A percentile compares a stretch with the other conserved stretches of the same genome.
These are phyloP conservation scores for Crypturellus tataupa DNA, from an alignment of 2,797 vertebrate genomes.

Conservation along the genomic window DNA sequence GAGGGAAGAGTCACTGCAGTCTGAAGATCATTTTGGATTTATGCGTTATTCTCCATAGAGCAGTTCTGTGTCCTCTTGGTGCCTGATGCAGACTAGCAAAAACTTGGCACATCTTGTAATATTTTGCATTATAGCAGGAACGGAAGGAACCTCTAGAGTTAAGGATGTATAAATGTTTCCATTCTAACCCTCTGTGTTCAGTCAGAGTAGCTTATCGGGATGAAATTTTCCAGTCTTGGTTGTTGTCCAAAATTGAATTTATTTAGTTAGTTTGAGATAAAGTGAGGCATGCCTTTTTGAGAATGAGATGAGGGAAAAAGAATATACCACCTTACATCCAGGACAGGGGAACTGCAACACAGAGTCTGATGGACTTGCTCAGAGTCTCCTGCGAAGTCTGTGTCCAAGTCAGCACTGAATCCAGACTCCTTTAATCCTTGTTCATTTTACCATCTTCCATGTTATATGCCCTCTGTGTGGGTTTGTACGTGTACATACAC, in stretches of 20 bases:
- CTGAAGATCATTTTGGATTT: conserved; percentile 14
- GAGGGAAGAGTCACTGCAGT: conserved; percentile 46
- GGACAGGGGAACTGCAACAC: rapidly evolving
- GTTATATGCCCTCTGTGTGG: not conserved
- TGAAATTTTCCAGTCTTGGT: conserved; percentile 51
- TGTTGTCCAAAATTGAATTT: conserved; percentile 35
- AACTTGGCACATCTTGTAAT: conserved; percentile 38
- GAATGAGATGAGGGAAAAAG: not conserved
- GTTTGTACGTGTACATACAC: not conserved
- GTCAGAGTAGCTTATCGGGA: conserved; percentile 27
- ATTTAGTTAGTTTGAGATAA: conserved; percentile 49
- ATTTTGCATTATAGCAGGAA: conserved; percentile 38
- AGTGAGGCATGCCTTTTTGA: not conserved
- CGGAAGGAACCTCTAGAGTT: conserved; percentile 40
- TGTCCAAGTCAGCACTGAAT: not conserved
- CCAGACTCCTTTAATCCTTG: not conserved
- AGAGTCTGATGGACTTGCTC: not conserved
- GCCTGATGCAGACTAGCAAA: conserved; percentile 24
- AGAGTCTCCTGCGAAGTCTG: conserved; percentile 22
- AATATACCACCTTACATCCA: not conserved
- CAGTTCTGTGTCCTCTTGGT: not conserved
- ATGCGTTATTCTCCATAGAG: conserved; percentile 1
- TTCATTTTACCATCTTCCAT: conserved; percentile 15
- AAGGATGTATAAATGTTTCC: conserved; percentile 26
- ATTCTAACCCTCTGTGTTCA: conserved; percentile 49